phyloP scores from a whole-genome alignment of 2,113 vertebrate species.

The Neopipo cinnamomea region DNA sequence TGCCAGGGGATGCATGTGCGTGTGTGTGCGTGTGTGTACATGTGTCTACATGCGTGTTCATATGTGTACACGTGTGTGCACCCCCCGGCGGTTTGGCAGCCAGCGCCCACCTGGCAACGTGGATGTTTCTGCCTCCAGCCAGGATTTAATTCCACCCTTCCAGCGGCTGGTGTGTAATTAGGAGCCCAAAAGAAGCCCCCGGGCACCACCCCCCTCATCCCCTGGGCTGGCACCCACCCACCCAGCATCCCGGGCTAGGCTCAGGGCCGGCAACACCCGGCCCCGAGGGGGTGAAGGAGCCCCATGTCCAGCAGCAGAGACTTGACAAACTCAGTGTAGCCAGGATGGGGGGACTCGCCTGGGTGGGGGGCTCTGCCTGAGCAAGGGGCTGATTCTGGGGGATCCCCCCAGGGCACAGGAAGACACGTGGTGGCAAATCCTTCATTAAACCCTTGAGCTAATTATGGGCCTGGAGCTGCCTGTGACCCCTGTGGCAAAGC shows the following conservation, averaged over 20 bases:
- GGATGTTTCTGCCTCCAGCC: neutral
- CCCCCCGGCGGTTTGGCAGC: neutral
- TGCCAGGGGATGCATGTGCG: neutral
- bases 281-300: too few species aligned
- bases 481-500: neutral
- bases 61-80: neutral
- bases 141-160: slow-evolving; percentile 10
- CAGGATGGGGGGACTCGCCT: rapidly evolving
- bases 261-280: neutral
- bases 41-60: neutral
- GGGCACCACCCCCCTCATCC: neutral
- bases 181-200: neutral
- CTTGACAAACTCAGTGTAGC: neutral
- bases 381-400: neutral
- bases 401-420: neutral
- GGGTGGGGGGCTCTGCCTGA: neutral
- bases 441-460: neutral
- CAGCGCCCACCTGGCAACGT: neutral
- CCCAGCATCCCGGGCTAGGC: neutral
- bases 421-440: neutral
- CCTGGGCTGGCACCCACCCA: neutral
- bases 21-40: neutral
- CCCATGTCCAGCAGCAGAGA: neutral
- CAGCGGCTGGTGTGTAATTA: neutral
- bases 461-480: neutral